Evolutionary conservation across 2,797 vertebrate genomes (phyloP).

Genomic region (Denticeps clupeoides): DNA sequence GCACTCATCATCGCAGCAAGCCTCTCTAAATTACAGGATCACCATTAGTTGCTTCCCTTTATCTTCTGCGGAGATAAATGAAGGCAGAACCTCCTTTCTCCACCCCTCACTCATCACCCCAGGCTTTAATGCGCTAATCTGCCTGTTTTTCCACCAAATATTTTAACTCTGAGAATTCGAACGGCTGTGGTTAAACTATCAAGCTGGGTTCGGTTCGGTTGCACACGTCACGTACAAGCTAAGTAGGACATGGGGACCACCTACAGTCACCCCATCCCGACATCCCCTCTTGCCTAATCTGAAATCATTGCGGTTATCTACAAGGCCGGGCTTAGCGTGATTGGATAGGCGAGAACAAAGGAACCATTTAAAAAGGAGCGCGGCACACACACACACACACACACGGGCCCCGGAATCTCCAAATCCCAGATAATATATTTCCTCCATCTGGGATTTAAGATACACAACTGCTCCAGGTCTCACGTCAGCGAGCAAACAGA

Average conservation of each 20-base stretch:
- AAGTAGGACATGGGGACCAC: no score
- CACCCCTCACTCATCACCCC: not conserved
- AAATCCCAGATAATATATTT: slow-evolving; percentile 28
- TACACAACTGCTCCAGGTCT: slow-evolving; percentile 21
- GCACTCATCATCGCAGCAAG: not conserved
- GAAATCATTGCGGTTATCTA: slow-evolving; percentile 26
- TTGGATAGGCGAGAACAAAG: slow-evolving; percentile 28
- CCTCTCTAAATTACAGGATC: not conserved
- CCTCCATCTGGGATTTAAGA: slow-evolving; percentile 21
- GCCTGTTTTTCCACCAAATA: no score
- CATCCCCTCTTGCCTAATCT: slow-evolving; percentile 13
- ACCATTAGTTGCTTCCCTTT: not conserved
- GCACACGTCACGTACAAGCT: no score
- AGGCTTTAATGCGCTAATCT: no score
- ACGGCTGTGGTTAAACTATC: no score
- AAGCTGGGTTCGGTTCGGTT: no score
- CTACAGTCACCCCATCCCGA: slow-evolving; percentile 12
- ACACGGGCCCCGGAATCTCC: slow-evolving; percentile 7
- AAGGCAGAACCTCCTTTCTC: not conserved
- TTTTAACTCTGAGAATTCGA: no score
- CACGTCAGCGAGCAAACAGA: slow-evolving; percentile 1
- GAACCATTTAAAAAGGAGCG: slow-evolving; percentile 15
- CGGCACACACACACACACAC: slow-evolving; percentile 1
- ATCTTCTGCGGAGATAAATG: not conserved
- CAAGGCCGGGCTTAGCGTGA: slow-evolving; percentile 23